These are phyloP conservation scores for Pedionomus torquatus DNA, from an alignment of 2,113 vertebrate species.

Conservation along the genomic window DNA sequence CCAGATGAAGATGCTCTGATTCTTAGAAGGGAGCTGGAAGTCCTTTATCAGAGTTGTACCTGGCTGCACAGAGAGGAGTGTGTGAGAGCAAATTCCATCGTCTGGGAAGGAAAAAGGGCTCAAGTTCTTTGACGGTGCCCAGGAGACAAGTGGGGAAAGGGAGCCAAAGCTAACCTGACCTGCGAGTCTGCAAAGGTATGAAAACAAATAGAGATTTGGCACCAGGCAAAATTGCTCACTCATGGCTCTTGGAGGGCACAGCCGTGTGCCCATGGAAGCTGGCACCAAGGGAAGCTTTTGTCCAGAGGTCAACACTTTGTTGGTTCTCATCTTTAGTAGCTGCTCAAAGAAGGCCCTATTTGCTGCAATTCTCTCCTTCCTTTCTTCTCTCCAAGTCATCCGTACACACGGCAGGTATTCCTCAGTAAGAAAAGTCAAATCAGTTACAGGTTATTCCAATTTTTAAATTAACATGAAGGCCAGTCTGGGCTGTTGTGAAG, in stretches of 20 bases:
- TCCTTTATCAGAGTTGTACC: background rate
- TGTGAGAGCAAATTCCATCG: rapidly evolving
- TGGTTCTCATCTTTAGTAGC: background rate
- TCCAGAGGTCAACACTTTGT: background rate
- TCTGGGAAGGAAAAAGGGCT: background rate
- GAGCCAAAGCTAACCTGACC: background rate
- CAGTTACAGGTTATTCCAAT: background rate
- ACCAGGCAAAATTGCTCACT: background rate
- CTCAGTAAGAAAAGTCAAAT: background rate
- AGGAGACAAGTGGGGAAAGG: background rate
- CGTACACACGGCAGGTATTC: rapidly evolving
- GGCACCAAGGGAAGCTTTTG: background rate
- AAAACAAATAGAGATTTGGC: background rate
- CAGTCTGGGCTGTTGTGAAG: background rate
- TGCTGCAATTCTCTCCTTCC: rapidly evolving
- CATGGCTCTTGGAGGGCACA: background rate
- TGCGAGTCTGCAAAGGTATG: background rate
- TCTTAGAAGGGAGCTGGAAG: background rate
- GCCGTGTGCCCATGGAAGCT: background rate
- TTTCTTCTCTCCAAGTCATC: background rate
- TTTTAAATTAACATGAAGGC: background rate
- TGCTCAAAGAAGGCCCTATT: background rate
- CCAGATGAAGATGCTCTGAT: background rate
- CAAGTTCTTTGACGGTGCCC: background rate
- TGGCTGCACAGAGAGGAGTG: background rate